Conservation (phyloP, 2,113 vertebrate species). For the Macaca nemestrina region DNA sequence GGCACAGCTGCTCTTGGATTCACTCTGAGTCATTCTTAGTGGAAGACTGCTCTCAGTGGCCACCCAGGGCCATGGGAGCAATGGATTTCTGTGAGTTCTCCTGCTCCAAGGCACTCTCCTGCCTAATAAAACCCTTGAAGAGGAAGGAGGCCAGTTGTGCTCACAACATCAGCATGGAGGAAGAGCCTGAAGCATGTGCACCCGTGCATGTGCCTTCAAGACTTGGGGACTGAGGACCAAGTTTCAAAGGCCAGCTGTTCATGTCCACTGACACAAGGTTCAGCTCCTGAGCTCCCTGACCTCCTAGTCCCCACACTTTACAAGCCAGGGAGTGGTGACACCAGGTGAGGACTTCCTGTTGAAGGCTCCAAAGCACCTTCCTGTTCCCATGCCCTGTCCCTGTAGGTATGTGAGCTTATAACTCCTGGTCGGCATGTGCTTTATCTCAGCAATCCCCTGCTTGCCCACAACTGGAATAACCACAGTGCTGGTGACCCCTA, state of each 20-base stretch:
- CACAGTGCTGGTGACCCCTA: neutral
- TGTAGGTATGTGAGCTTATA: neutral
- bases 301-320: neutral
- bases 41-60: neutral
- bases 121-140: neutral
- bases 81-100: neutral
- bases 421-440: neutral
- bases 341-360: neutral
- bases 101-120: rapidly evolving
- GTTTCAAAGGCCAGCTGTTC: neutral
- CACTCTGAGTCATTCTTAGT: neutral
- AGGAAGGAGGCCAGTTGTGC: neutral
- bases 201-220: neutral
- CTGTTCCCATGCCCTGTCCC: neutral
- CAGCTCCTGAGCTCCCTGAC: neutral
- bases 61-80: neutral
- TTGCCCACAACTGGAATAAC: neutral
- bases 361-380: neutral
- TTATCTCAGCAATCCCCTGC: neutral
- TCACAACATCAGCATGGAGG: neutral
- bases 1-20: neutral
- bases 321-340: neutral
- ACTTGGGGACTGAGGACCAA: neutral
- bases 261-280: neutral
- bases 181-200: neutral